These are phyloP conservation scores for Agonopterix alstromeriana DNA, from an alignment of 2,888 invertebrate species.

Conservation along the genomic window DNA sequence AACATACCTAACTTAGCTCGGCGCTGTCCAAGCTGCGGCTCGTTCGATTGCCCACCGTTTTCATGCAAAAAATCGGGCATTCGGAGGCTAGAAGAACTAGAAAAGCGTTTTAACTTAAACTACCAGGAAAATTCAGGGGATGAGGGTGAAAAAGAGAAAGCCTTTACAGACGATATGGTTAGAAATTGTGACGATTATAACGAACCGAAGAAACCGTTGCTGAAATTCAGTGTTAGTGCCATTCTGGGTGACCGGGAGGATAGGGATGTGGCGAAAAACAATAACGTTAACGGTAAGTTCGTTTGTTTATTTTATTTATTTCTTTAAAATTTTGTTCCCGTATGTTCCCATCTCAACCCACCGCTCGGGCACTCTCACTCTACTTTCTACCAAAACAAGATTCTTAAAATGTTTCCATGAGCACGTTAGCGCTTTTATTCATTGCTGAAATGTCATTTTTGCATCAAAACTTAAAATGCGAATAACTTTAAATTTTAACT, in stretches of 20 bases:
- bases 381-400: too few relatives aligned
- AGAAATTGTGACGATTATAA: constrained; percentile 54
- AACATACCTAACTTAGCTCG: constrained; percentile 54
- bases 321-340: too few relatives aligned
- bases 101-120: constrained; percentile 58
- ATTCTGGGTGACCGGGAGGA: constrained; percentile 83
- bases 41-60: constrained; percentile 73
- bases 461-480: too few relatives aligned
- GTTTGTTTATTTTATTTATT: neutral
- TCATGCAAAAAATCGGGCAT: constrained; percentile 66
- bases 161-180: constrained; percentile 57
- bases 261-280: constrained; percentile 33
- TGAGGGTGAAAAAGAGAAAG: constrained; percentile 38
- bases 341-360: too few relatives aligned
- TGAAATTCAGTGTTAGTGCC: constrained; percentile 95
- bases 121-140: constrained; percentile 64
- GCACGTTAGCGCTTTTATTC: too few relatives aligned
- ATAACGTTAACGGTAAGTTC: constrained; percentile 52
- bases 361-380: too few relatives aligned
- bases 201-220: constrained; percentile 82
- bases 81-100: constrained; percentile 55
- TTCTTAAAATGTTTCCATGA: too few relatives aligned
- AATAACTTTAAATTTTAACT: too few relatives aligned
- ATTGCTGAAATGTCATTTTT: too few relatives aligned
- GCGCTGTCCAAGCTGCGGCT: constrained; percentile 74